These are phyloP conservation scores for Cranoglanis bouderius DNA, from an alignment of 2,113 vertebrate species.

Conservation along the genomic window DNA sequence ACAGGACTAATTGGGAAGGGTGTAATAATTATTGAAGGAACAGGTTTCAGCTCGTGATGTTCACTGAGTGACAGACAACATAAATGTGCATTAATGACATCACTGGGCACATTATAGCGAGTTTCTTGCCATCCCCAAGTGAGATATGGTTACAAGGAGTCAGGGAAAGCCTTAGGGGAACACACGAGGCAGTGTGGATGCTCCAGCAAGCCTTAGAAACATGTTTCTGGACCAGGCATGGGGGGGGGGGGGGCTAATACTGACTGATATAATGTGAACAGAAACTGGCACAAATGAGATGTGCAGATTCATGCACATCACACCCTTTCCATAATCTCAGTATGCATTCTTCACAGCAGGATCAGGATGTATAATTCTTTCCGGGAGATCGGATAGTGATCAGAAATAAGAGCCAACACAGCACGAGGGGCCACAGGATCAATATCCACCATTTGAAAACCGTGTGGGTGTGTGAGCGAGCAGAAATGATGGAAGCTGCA, in stretches of 20 bases:
- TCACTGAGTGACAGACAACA: not conserved
- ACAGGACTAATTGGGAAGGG: conserved; percentile 11
- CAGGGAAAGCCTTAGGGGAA: not conserved
- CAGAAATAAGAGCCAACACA: conserved; percentile 47
- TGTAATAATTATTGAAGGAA: conserved; percentile 21
- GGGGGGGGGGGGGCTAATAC: not conserved
- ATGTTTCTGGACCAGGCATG: not conserved
- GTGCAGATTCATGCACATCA: not conserved
- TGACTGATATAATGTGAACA: not conserved
- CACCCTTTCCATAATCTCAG: not conserved
- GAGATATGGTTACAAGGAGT: conserved; percentile 46
- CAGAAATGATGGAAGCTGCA: conserved; percentile 33
- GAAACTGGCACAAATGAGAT: not conserved
- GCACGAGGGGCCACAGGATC: conserved; percentile 45
- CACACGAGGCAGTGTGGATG: not conserved
- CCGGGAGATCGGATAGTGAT: conserved; percentile 45
- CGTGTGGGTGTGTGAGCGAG: conserved; percentile 23
- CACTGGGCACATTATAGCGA: conserved; percentile 45
- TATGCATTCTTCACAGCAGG: conserved; percentile 4
- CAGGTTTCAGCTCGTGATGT: conserved; percentile 9
- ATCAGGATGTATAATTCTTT: conserved; percentile 45
- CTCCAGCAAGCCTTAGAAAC: not conserved
- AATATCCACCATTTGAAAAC: conserved; percentile 49
- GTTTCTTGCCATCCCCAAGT: conserved; percentile 24
- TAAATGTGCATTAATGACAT: conserved; percentile 54